Evolutionary conservation across 2,888 invertebrate species (phyloP).

Genomic region (Allacma fusca): DNA sequence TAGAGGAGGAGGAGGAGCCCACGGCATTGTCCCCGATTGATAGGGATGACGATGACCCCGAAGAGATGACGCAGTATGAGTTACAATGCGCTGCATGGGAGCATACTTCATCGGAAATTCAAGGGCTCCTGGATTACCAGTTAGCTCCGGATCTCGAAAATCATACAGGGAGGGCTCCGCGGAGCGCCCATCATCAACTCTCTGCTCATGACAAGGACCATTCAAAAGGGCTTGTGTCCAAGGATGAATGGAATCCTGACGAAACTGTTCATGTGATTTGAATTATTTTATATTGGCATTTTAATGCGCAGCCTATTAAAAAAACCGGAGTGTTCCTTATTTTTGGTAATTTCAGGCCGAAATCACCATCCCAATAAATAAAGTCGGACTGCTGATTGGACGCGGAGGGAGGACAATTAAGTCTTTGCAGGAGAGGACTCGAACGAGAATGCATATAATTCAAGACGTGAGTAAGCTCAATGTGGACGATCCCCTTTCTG

Average conservation of each 20-base stretch:
- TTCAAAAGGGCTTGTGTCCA: no score
- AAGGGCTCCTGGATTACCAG: no score
- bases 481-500: neutral
- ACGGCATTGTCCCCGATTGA: no score
- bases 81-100: constrained; percentile 11
- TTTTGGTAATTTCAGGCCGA: constrained; percentile 48
- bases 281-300: constrained; percentile 1
- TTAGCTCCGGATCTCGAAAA: no score
- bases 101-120: neutral
- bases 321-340: no score
- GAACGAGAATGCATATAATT: constrained; percentile 99
- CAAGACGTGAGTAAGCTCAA: constrained; percentile 76
- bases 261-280: neutral
- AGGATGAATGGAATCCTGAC: no score
- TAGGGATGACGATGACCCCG: neutral
- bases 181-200: no score
- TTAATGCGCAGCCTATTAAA: no score
- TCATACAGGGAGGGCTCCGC: no score
- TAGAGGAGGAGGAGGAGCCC: neutral
- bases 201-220: no score
- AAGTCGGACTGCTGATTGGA: constrained; percentile 96
- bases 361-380: constrained; percentile 77
- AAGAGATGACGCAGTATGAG: constrained; percentile 19
- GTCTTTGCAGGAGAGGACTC: constrained; percentile 85
- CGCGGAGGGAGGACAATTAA: constrained; percentile 95